Percentiles rank a stretch among this genome's conserved stretches.
Conservation (phyloP, 2,113 vertebrate species). For the Puntigrus tetrazona region DNA sequence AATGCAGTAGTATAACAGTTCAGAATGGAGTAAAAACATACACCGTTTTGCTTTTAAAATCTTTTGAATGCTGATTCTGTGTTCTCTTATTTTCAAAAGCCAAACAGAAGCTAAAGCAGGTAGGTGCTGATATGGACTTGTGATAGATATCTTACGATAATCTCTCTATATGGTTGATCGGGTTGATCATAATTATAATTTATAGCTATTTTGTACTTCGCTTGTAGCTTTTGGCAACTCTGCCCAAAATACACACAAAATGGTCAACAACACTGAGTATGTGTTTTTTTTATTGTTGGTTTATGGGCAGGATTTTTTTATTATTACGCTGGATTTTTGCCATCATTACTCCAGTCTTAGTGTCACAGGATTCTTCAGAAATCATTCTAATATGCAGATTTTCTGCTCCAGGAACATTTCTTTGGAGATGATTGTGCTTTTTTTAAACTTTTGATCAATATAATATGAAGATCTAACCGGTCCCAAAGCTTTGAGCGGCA, state of each 20-base stretch:
- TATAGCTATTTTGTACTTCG: not conserved
- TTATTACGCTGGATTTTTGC: no score
- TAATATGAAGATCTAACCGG: not conserved
- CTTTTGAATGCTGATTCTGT: conserved; percentile 52
- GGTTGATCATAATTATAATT: not conserved
- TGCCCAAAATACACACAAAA: not conserved
- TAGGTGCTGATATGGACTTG: conserved; percentile 66
- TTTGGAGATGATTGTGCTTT: not conserved
- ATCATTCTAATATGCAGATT: not conserved
- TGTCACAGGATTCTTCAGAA: not conserved
- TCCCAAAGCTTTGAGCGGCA: not conserved
- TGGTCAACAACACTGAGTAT: not conserved
- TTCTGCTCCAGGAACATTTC: not conserved
- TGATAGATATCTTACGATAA: not conserved
- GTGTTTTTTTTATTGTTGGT: not conserved
- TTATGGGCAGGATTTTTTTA: not conserved
- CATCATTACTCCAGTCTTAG: no score
- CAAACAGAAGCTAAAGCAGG: conserved; percentile 98
- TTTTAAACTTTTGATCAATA: not conserved
- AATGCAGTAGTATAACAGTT: not conserved
- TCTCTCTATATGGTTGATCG: not conserved
- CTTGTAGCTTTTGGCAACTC: not conserved
- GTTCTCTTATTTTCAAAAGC: conserved; percentile 84
- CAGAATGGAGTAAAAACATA: not conserved
- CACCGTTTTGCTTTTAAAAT: not conserved